Base-by-base conservation (phyloP, 2,888 invertebrate species). In the Lepidocyrtoides sp. region DNA sequence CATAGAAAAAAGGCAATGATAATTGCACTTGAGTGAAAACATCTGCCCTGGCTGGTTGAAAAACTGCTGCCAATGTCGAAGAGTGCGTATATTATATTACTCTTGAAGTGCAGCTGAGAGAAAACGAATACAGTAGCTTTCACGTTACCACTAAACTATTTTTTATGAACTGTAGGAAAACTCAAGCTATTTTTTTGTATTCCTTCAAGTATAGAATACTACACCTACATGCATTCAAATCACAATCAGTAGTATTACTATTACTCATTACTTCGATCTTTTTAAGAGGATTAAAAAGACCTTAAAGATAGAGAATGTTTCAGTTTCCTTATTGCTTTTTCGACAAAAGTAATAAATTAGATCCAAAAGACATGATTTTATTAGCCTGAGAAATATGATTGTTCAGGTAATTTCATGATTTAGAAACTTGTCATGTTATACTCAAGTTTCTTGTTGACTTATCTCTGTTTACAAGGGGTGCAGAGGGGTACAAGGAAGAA, bases 21-120 rank as follows among this genome's bases (percentile, higher is more conserved):
- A 69, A 86, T 91, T 41, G 57, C 86, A 69, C 91, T 81, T 85
- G 63, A 91, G 91, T 81, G 85, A 86, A 91, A 91, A 91, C 91
- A 90, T 90, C 90, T 90, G 90, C 90, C n/a, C 90, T 75, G 77
- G 29, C 84, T 75, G 54, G 57, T 41, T 81, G 79, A 57, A 36
- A 36, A 36, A 36, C n/a, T n/a, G n/a, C n/a, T n/a, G n/a, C n/a
- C n/a, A n/a, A n/a, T 29, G 48, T 23, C 20, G 72, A 72, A 14
- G 57, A 85, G 51, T 86, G 79, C 36, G 54, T 66, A 60, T 26
- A 36, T 23, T 44, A 2, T 20, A 4, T 8, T 51, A 17, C 32
- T 79, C 32, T 57, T 44, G 32, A 79, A 41, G 60, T 81, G 91
- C 86, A 86, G 72, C 79, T 81, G 86, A 86, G 81, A 86, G 85